Conservation (phyloP, 2,888 invertebrate genomes). For the Doris montereyensis region DNA sequence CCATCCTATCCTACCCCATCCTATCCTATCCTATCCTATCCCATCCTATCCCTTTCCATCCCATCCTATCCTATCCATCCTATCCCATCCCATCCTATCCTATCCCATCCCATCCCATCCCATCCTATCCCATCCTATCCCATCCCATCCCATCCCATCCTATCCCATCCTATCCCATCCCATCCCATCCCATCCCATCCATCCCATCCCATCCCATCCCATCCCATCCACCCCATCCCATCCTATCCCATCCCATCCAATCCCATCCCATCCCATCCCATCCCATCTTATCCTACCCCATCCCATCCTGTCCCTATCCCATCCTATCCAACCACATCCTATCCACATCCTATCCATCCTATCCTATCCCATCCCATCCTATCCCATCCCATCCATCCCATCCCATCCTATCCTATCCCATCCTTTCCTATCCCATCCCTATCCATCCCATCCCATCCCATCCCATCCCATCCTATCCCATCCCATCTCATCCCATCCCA, state of each 20-base stretch:
- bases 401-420: constrained; percentile 1
- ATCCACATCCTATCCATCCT: background rate
- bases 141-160: constrained; percentile 2
- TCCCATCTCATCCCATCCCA: background rate
- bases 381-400: constrained; percentile 5
- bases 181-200: constrained; percentile 10
- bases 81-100: constrained; percentile 10
- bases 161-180: constrained; percentile 20
- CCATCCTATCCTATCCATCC: constrained; percentile 15
- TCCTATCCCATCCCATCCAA: constrained; percentile 1
- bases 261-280: background rate
- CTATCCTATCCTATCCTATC: constrained; percentile 16
- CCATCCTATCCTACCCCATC: background rate
- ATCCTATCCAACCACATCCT: constrained; percentile 7
- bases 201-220: constrained; percentile 1
- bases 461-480: background rate
- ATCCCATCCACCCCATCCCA: constrained; percentile 4
- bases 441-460: background rate
- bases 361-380: background rate
- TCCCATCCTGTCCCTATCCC: constrained; percentile 1
- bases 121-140: constrained; percentile 25
- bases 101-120: background rate
- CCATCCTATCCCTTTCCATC: background rate
- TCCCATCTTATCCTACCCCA: constrained; percentile 15
- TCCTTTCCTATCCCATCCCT: background rate